phyloP scores from a whole-genome alignment of 2,113 vertebrate genomes.

The Trogon surrucura region DNA sequence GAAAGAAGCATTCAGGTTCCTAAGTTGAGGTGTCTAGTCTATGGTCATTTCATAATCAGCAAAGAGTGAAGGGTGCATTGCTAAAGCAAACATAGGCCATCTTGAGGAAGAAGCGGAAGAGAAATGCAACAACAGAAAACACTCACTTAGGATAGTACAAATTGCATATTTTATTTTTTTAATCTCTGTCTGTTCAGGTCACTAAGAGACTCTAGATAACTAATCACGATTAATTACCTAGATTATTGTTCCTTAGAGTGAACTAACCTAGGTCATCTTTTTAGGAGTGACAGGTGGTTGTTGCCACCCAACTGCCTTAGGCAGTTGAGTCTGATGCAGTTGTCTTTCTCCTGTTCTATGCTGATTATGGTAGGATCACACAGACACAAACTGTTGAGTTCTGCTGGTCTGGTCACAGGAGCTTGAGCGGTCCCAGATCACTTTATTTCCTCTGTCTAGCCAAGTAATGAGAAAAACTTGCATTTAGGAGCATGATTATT shows the following conservation, averaged over 20 bases:
- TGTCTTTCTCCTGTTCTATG: neutral
- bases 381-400: neutral
- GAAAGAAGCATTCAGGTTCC: neutral
- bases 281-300: neutral
- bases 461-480: neutral
- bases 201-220: neutral
- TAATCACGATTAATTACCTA: neutral
- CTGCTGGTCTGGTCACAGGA: neutral
- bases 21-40: neutral
- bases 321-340: neutral
- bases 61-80: rapidly evolving
- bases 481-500: neutral
- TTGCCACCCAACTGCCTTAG: neutral
- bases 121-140: neutral
- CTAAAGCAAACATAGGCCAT: neutral
- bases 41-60: neutral
- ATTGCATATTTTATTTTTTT: neutral
- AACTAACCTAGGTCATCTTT: neutral
- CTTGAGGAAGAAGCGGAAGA: neutral
- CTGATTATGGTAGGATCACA: neutral
- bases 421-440: neutral
- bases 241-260: neutral
- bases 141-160: neutral
- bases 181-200: neutral
- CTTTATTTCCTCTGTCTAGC: neutral